Evolutionary conservation across 2,113 vertebrate species (phyloP).

Genomic region (Xiphophorus couchianus): DNA sequence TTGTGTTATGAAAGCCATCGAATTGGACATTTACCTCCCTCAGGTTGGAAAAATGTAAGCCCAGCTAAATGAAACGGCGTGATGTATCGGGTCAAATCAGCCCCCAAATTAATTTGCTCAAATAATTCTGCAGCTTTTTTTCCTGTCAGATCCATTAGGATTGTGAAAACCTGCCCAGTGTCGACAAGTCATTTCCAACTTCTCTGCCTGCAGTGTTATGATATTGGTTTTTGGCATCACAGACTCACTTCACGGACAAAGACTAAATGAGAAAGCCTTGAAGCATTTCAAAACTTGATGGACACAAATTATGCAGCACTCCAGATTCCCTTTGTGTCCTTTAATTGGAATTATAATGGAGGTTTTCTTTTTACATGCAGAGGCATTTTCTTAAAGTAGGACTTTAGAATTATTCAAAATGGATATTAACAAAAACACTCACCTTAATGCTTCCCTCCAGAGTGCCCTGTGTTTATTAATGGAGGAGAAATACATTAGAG

Average conservation of each 20-base stretch:
- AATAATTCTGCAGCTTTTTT: conserved; percentile 22
- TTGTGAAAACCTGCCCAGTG: conserved; percentile 42
- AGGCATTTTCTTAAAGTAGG: conserved; percentile 72
- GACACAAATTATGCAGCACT: conserved; percentile 76
- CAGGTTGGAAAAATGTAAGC: conserved; percentile 13
- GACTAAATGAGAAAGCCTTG: conserved; percentile 70
- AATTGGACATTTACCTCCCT: conserved; percentile 14
- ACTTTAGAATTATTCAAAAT: conserved; percentile 74
- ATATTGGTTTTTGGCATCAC: conserved; percentile 65
- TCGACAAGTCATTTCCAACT: conserved; percentile 68
- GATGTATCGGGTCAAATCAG: conserved; percentile 31
- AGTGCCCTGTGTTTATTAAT: conserved; percentile 57
- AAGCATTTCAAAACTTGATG: conserved; percentile 79
- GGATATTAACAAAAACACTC: conserved; percentile 71
- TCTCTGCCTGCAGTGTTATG: conserved; percentile 59
- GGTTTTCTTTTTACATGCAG: conserved; percentile 62
- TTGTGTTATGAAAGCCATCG: conserved; percentile 19
- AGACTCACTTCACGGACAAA: conserved; percentile 68
- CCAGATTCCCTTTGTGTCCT: conserved; percentile 73
- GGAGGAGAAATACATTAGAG: conserved; percentile 54
- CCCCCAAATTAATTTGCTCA: conserved; percentile 34
- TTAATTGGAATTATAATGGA: conserved; percentile 81
- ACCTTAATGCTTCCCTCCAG: conserved; percentile 68
- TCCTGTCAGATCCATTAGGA: conserved; percentile 40
- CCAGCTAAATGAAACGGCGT: neutral